Evolutionary conservation across 2,888 invertebrate species (phyloP).

Genomic region (Chrysotoxum bicinctum): DNA sequence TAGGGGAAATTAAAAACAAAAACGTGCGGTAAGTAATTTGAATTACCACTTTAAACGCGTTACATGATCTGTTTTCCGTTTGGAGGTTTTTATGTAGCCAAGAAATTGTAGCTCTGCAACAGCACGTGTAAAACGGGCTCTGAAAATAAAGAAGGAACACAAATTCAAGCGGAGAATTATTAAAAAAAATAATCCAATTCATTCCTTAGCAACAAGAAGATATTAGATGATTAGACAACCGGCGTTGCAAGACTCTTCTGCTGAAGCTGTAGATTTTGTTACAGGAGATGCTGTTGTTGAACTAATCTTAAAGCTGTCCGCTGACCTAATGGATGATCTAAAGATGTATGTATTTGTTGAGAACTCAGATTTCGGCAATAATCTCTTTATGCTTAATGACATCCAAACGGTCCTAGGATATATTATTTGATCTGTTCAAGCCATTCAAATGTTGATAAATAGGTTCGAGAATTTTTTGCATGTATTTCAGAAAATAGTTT

Average conservation of each 20-base stretch:
- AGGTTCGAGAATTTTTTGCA: conserved; percentile 85
- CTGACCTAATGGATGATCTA: too few species aligned
- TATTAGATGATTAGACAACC: too few species aligned
- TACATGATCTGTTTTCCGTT: conserved; percentile 95
- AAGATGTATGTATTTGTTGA: too few species aligned
- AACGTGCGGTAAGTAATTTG: not conserved
- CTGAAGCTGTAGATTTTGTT: too few species aligned
- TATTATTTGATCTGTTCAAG: conserved; percentile 82
- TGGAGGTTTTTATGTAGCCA: conserved; percentile 95
- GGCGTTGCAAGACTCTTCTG: too few species aligned
- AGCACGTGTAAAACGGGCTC: conserved; percentile 93
- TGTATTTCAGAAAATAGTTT: conserved; percentile 83
- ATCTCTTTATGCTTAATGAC: conserved; percentile 85
- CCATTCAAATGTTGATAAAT: conserved; percentile 85
- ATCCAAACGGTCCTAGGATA: conserved; percentile 83
- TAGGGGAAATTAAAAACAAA: conserved; percentile 60
- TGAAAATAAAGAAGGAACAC: conserved; percentile 79
- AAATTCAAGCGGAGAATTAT: not conserved
- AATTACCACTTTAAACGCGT: conserved; percentile 91
- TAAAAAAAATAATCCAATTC: not conserved
- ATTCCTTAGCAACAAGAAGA: too few species aligned
- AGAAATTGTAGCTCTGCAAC: conserved; percentile 95
- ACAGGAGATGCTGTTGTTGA: too few species aligned
- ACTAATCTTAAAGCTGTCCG: too few species aligned
- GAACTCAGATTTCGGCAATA: too few species aligned